Evolutionary conservation across 2,113 vertebrate species (phyloP).

Genomic region (Monopterus albus): DNA sequence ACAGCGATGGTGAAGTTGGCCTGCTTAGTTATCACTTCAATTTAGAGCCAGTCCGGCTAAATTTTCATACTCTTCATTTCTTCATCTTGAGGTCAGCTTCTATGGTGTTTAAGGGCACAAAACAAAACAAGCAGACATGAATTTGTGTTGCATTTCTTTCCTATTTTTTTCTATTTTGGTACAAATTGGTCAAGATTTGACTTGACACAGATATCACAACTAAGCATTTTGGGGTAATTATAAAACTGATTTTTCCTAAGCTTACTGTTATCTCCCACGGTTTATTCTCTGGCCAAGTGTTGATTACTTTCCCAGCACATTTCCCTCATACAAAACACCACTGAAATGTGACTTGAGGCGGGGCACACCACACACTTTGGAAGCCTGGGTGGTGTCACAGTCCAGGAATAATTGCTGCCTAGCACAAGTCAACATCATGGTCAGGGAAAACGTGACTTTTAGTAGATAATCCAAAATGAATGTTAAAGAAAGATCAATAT

Average conservation of each 20-base stretch:
- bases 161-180: not conserved
- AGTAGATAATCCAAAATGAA: too few species aligned
- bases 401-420: not conserved
- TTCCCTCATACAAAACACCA: not conserved
- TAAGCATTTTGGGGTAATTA: not conserved
- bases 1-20: not conserved
- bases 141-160: not conserved
- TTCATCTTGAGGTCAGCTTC: too few species aligned
- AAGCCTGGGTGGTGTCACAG: constrained; percentile 4
- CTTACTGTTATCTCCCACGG: too few species aligned
- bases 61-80: too few species aligned
- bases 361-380: not conserved
- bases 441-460: too few species aligned
- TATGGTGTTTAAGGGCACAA: too few species aligned
- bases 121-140: not conserved
- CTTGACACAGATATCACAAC: not conserved
- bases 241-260: too few species aligned
- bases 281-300: not conserved
- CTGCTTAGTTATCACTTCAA: too few species aligned
- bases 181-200: not conserved
- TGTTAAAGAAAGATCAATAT: too few species aligned
- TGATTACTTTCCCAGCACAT: not conserved
- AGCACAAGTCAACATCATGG: too few species aligned
- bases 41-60: too few species aligned
- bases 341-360: constrained; percentile 1